Evolutionary conservation across 2,797 vertebrate genomes (phyloP), one percentile per base, ranked within the genome.

Genomic region (Antrozous pallidus): DNA sequence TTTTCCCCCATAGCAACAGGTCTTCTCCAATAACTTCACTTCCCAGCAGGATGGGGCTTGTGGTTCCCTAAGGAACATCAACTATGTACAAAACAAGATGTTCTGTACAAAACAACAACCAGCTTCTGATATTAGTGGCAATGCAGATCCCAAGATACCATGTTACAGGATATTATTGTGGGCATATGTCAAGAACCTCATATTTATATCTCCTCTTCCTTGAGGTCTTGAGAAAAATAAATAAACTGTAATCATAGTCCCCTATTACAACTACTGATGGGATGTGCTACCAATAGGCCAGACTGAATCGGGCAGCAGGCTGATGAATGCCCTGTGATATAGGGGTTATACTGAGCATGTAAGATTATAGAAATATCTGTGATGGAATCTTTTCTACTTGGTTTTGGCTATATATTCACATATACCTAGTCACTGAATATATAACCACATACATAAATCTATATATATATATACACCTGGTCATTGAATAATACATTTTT

Each of bases 11-110:
- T 1, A 67, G 8, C 13, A 58, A 91, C 0, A 83, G 10, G 33
- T 88, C 83, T 77, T 82, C 58, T 78, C 45, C 63, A 89, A 70
- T 36, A 74, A 74, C 31, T 79, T 93, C 31, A 88, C 87, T 93
- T 86, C 65, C 33, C 54, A 88, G 54, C 33, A 84, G 38, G 36
- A 90, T 3, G 12, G 20, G 38, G 45, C 40, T 70, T 33, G 31
- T 81, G 18, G 40, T 47, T 82, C 26, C n/a, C 31, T 78, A 87
- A 49, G 20, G 82, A 93, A 36, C 16, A 77, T 87, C 26, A 56
- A 45, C 70, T 78, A 16, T 70, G 26, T 74, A 56, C 31, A 65
- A 84, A 73, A 78, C 8, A 33, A 28, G 16, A 24, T 84, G 22
- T 73, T 78, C 33, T 77, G 24, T 20, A 84, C 31, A 67, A 84